Percentiles rank a stretch among this genome's conserved stretches.
phyloP scores from a whole-genome alignment of 2,797 vertebrate genomes.

The Phrynocephalus guinanensis region DNA sequence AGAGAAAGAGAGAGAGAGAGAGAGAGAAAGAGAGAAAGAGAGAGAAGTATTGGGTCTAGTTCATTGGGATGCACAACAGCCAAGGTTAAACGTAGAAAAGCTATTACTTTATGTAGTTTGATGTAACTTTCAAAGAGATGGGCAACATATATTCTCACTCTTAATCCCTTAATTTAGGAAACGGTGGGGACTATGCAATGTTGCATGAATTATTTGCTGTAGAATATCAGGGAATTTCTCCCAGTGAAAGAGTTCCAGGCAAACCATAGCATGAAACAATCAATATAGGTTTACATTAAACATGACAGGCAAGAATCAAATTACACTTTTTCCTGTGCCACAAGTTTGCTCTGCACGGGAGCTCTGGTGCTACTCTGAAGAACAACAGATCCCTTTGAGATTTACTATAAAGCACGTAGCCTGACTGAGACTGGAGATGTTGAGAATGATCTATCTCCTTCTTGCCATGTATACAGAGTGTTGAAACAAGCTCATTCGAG shows the following conservation, averaged over 20 bases:
- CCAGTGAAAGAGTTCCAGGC: constrained; percentile 29
- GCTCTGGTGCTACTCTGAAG: constrained; percentile 36
- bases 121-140: background rate
- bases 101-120: background rate
- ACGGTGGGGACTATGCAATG: constrained; percentile 26
- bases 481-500: constrained; percentile 19
- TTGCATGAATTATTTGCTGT: constrained; percentile 15
- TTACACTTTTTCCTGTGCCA: background rate
- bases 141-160: background rate
- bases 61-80: background rate
- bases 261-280: constrained; percentile 19
- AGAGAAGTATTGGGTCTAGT: no score
- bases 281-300: background rate
- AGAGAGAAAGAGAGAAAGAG: no score
- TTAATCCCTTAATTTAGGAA: constrained; percentile 20
- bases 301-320: background rate
- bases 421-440: constrained; percentile 46
- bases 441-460: constrained; percentile 39
- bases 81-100: background rate
- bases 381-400: constrained; percentile 13
- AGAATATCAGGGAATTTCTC: background rate
- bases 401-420: constrained; percentile 37
- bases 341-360: background rate
- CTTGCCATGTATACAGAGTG: constrained; percentile 22
- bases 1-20: no score